Conservation (phyloP, 2,797 vertebrate genomes). For the Sandelia bainsii region DNA sequence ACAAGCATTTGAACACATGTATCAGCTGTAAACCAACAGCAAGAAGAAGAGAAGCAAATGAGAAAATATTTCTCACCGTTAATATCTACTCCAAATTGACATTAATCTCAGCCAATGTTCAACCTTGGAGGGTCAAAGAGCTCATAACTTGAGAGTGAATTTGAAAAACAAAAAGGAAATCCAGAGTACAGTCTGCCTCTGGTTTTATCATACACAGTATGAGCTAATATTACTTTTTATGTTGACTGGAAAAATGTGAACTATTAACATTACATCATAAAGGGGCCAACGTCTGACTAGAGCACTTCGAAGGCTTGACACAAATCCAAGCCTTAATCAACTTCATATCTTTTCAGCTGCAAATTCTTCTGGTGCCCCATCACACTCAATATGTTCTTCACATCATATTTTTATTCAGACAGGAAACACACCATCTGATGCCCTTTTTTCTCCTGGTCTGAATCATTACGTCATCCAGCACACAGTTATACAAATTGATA, state of each 20-base stretch:
- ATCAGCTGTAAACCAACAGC: slow-evolving; percentile 1
- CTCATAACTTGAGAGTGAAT: neutral
- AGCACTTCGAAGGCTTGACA: slow-evolving; percentile 47
- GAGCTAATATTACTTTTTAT: neutral
- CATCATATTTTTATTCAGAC: slow-evolving; percentile 42
- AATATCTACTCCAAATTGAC: slow-evolving; percentile 1
- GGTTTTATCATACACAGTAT: neutral
- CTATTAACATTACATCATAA: slow-evolving; percentile 8
- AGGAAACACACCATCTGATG: slow-evolving; percentile 48
- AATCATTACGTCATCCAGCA: slow-evolving; percentile 50
- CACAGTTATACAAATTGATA: slow-evolving; percentile 45
- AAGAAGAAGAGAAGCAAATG: neutral
- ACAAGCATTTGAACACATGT: neutral
- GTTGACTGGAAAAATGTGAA: slow-evolving; percentile 9
- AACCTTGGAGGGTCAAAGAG: neutral
- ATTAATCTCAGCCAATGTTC: neutral
- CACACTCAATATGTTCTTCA: slow-evolving; percentile 17
- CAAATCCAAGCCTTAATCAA: slow-evolving; percentile 25
- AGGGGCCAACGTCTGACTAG: slow-evolving; percentile 5
- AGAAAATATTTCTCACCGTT: slow-evolving; percentile 18
- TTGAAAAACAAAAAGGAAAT: slow-evolving; percentile 3
- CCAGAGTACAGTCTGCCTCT: slow-evolving; percentile 8
- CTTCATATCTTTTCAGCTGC: slow-evolving; percentile 22
- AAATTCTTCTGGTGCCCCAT: slow-evolving; percentile 22
- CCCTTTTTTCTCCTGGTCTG: neutral